Evolutionary conservation across 2,113 vertebrate species (phyloP), one percentile per base, ranked within the genome.

Genomic region (Dicerorhinus sumatrensis): DNA sequence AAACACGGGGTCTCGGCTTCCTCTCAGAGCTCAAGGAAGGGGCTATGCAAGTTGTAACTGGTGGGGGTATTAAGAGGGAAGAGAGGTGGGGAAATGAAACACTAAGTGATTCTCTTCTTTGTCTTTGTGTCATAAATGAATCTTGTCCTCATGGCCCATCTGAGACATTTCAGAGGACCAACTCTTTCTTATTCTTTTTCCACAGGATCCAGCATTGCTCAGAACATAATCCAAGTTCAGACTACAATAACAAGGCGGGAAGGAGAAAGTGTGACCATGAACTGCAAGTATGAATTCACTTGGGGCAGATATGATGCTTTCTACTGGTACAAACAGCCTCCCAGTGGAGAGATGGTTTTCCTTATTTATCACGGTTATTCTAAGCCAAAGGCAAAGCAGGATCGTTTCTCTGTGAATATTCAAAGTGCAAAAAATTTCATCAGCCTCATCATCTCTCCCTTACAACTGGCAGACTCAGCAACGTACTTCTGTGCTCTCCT

Each of bases 251-350:
- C 18, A 31, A 8, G 8, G 25, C 65, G 62, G 72, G 86, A 85
- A 58, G 48, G 56, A 36, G 11, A 72, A 73, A 10, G 29, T 48
- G 80, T 4, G 9, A 96, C 36, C 8, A 7, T 94, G 27, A 2
- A 29, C 7, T 96, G 75, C 29, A 56, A 16, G 0, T 81, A 77
- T 60, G 46, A 88, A 67, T 58, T 31, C 3, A 62, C 4, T 5
- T 36, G 1, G 14, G 56, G 0, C 11, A 0, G 6, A 14, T 54
- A 48, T 54, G 16, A 79, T 27, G 0, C 0, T 65, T 63, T 79
- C 8, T 62, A n/a, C 13, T 95, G 93, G 83, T 94, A 95, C 75
- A 88, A 94, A 62, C 65, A 72, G 54, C 75, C 3, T 88, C 84
- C 75, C 33, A 54, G 54, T 3, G 54, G 92, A 48, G 25, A 88